These are phyloP conservation scores for Drosophila virilis DNA, from an alignment of 1,140 invertebrate species.

Conservation along the genomic window DNA sequence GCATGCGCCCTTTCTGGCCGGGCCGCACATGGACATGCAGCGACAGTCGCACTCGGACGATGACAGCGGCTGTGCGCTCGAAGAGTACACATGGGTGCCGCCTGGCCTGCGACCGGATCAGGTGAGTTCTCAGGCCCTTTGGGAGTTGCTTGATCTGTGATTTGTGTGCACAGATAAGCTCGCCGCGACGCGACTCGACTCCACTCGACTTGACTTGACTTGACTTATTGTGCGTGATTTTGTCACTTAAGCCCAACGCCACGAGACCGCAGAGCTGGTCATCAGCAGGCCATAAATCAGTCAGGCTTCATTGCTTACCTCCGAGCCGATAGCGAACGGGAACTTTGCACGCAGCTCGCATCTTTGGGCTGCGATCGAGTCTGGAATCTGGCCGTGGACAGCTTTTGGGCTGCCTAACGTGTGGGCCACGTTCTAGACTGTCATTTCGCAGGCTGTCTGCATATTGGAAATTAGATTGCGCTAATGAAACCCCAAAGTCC, in stretches of 20 bases:
- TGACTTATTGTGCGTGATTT: slow-evolving; percentile 77
- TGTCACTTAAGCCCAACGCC: slow-evolving; percentile 46
- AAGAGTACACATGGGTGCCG: slow-evolving; percentile 99
- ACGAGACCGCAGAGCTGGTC: slow-evolving; percentile 10
- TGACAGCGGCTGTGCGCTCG: slow-evolving; percentile 97
- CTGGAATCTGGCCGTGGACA: not conserved
- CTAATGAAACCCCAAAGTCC: slow-evolving; percentile 62
- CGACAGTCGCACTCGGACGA: slow-evolving; percentile 97
- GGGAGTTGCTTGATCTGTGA: slow-evolving; percentile 33
- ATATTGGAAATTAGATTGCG: slow-evolving; percentile 63
- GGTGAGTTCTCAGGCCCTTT: slow-evolving; percentile 86
- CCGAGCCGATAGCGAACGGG: slow-evolving; percentile 16
- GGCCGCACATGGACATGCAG: slow-evolving; percentile 88
- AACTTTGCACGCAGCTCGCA: slow-evolving; percentile 2
- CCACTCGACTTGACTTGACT: slow-evolving; percentile 3
- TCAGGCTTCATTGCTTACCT: slow-evolving; percentile 19
- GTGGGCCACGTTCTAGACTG: slow-evolving; percentile 36
- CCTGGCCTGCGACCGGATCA: slow-evolving; percentile 97
- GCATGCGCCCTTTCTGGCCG: slow-evolving; percentile 84
- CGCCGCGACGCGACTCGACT: slow-evolving; percentile 2
- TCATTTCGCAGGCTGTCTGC: slow-evolving; percentile 30
- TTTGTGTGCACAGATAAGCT: slow-evolving; percentile 69
- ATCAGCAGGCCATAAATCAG: slow-evolving; percentile 70
- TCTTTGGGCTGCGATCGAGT: slow-evolving; percentile 4
- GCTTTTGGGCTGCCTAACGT: slow-evolving; percentile 21